Conservation (phyloP, 2,888 invertebrate genomes). For the Lutraria lutraria region DNA sequence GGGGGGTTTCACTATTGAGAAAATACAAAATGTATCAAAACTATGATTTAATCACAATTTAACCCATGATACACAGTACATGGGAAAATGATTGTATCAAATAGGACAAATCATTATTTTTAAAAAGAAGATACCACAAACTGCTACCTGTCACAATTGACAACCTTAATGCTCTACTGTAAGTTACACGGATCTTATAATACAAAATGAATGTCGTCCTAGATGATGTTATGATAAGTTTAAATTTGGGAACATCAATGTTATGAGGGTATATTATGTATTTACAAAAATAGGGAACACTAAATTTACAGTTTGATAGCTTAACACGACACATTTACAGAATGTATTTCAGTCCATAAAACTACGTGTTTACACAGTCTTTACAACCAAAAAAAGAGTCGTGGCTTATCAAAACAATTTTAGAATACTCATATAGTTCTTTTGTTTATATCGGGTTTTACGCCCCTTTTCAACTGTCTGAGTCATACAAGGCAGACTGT, state of each 20-base stretch:
- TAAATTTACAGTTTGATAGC: not conserved
- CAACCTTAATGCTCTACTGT: not conserved
- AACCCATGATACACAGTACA: slow-evolving; percentile 1
- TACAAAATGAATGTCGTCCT: not conserved
- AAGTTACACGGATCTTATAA: not conserved
- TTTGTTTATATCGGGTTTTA: too few species aligned
- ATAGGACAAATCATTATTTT: not conserved
- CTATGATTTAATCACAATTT: not conserved
- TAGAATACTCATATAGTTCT: too few species aligned
- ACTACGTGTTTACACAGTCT: too few species aligned
- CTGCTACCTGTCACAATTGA: not conserved
- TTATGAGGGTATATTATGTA: not conserved
- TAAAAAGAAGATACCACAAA: not conserved
- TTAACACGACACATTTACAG: not conserved
- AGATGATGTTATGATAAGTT: not conserved
- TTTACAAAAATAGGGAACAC: not conserved
- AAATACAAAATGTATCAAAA: slow-evolving; percentile 22
- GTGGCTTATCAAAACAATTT: too few species aligned
- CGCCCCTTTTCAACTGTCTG: too few species aligned
- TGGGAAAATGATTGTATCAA: not conserved
- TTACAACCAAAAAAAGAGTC: too few species aligned
- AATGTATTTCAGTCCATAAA: too few species aligned
- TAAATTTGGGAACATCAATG: not conserved
- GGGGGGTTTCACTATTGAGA: not conserved
- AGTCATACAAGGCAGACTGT: too few species aligned